These are phyloP conservation scores for Ditylenchus dipsaci DNA, from an alignment of 1,140 invertebrate genomes.

Conservation along the genomic window DNA sequence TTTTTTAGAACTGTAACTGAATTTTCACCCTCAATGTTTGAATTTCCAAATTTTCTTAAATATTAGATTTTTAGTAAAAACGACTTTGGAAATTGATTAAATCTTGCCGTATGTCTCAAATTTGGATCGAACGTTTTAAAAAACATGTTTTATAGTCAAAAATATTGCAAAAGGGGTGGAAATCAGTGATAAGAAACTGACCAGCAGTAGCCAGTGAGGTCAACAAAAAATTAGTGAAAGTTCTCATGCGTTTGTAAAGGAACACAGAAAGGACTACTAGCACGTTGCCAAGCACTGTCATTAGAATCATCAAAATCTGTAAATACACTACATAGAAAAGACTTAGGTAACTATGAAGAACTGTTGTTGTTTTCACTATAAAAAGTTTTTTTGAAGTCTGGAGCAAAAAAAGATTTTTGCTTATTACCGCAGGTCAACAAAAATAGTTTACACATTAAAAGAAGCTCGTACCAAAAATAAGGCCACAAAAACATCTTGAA, in stretches of 20 bases:
- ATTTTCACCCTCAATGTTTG: too few species aligned
- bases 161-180: too few species aligned
- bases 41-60: too few species aligned
- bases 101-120: too few species aligned
- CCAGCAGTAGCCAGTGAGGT: slow-evolving; percentile 58
- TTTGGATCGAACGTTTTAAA: too few species aligned
- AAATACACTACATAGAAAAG: slow-evolving; percentile 27
- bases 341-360: not conserved
- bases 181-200: slow-evolving; percentile 18
- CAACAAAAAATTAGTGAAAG: slow-evolving; percentile 57
- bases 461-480: slow-evolving; percentile 43
- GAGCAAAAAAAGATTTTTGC: not conserved
- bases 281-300: slow-evolving; percentile 56
- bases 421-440: slow-evolving; percentile 19
- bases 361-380: slow-evolving; percentile 1
- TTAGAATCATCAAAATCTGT: slow-evolving; percentile 55
- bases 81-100: too few species aligned
- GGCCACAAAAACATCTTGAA: slow-evolving; percentile 52
- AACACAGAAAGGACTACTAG: slow-evolving; percentile 57
- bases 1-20: too few species aligned
- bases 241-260: slow-evolving; percentile 57
- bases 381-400: slow-evolving; percentile 19
- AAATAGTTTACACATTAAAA: slow-evolving; percentile 13
- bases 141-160: too few species aligned
- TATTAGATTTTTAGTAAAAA: too few species aligned